Conservation (phyloP, 2,797 vertebrate species). For the Clarias laeviceps region DNA sequence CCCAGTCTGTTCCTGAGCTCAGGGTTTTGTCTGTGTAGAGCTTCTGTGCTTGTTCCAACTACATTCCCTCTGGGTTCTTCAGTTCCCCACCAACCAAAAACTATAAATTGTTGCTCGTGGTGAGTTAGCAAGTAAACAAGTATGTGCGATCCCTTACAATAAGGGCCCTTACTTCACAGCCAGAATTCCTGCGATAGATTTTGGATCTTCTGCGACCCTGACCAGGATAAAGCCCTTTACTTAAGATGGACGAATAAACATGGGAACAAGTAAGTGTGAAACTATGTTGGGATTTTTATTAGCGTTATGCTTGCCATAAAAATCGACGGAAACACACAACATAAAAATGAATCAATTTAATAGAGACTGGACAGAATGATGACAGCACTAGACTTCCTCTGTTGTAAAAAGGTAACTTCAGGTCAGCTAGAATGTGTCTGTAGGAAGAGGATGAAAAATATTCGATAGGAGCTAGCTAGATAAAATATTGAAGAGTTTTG, state of each 20-base stretch:
- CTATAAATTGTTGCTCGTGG: background rate
- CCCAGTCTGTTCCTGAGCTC: background rate
- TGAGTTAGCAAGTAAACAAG: background rate
- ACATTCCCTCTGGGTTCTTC: background rate
- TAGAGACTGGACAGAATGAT: background rate
- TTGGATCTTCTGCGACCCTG: background rate
- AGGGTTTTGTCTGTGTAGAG: background rate
- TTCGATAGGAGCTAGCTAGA: background rate
- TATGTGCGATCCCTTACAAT: background rate
- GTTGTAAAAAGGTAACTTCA: constrained; percentile 10
- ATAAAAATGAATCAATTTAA: background rate
- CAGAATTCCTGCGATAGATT: background rate
- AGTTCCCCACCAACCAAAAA: background rate
- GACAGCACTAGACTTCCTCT: background rate
- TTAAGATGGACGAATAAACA: background rate
- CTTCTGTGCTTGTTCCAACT: background rate
- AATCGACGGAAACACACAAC: background rate
- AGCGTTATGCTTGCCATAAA: background rate
- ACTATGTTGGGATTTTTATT: background rate
- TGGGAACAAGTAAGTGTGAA: background rate
- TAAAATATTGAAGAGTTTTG: background rate
- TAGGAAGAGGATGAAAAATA: background rate
- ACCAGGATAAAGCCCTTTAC: background rate
- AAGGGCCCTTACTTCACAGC: background rate
- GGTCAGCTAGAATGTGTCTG: background rate